These are phyloP conservation scores for Malacoraja senta DNA, from an alignment of 2,797 vertebrate species.

Conservation along the genomic window DNA sequence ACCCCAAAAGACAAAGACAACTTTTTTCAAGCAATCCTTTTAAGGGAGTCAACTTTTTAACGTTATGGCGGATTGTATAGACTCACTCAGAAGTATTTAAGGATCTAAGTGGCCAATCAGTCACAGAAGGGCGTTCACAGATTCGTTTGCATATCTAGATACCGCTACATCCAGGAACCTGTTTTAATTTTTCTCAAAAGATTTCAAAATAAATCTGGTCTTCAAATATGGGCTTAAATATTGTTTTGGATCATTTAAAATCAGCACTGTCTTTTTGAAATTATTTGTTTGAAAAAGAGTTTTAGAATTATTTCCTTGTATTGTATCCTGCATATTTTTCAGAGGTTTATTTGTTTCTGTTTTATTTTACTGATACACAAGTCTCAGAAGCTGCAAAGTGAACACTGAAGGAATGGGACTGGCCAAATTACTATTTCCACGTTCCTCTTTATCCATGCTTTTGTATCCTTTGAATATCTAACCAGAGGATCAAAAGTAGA, in stretches of 20 bases:
- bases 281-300: no score
- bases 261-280: no score
- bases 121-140: neutral
- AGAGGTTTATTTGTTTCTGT: neutral
- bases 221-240: no score
- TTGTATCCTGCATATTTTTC: no score
- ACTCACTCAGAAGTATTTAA: neutral
- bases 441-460: neutral
- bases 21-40: neutral
- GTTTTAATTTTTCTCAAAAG: neutral
- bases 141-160: neutral
- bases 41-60: neutral
- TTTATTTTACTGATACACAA: neutral
- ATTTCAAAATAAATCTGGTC: no score
- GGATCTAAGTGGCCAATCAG: neutral
- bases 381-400: neutral
- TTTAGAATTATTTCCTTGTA: no score
- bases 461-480: neutral
- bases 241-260: no score
- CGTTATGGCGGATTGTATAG: neutral
- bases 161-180: neutral
- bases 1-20: neutral
- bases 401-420: neutral
- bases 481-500: neutral
- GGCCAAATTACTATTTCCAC: neutral